phyloP scores from a whole-genome alignment of 2,113 vertebrate genomes.

The Alethe diademata region DNA sequence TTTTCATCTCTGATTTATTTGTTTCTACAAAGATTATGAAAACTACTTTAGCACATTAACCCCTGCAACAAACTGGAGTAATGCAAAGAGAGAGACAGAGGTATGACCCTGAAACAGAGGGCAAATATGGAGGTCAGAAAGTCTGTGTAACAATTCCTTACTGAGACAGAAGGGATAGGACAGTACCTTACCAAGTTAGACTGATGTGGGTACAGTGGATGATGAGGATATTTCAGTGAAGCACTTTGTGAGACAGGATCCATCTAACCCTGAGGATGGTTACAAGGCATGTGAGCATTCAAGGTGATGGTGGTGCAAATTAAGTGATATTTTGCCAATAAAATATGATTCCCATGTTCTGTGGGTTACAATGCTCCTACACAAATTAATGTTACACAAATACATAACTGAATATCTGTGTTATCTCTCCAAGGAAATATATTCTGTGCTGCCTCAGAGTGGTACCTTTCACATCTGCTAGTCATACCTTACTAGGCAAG shows the following conservation, averaged over 20 bases:
- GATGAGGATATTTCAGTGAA: background rate
- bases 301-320: background rate
- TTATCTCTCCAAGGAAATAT: background rate
- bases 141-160: background rate
- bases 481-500: background rate
- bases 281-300: background rate
- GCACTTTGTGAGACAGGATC: background rate
- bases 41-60: background rate
- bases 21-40: background rate
- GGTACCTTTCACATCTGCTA: background rate
- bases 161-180: background rate
- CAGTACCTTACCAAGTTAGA: background rate
- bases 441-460: background rate
- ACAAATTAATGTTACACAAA: background rate
- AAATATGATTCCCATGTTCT: background rate
- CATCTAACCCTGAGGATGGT: background rate
- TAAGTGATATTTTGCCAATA: background rate
- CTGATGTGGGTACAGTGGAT: background rate
- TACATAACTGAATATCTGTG: background rate
- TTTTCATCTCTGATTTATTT: background rate
- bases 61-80: background rate
- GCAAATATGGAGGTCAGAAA: background rate
- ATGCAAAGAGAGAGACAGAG: background rate
- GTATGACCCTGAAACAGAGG: accelerated
- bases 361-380: background rate